Evolutionary conservation across 1,140 invertebrate genomes (phyloP).

Genomic region (Drosophila kurseongensis): DNA sequence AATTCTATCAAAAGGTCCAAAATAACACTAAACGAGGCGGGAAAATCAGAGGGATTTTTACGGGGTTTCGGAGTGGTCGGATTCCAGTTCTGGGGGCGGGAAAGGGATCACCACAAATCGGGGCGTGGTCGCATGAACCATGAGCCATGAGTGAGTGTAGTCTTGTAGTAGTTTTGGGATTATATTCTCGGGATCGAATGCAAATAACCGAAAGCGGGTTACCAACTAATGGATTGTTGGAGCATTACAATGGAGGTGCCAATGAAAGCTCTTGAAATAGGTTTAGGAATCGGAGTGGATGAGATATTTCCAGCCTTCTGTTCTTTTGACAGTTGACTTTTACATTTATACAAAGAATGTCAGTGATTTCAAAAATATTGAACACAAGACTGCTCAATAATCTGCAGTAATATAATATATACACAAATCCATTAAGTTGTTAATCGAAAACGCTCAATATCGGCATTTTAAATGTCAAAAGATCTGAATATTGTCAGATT

Average conservation of each 20-base stretch:
- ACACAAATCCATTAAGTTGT: too few relatives aligned
- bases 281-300: neutral
- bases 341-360: too few relatives aligned
- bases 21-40: slow-evolving; percentile 7
- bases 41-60: neutral
- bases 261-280: neutral
- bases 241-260: slow-evolving; percentile 4
- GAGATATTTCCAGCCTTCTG: too few relatives aligned
- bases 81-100: neutral
- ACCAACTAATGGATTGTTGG: neutral
- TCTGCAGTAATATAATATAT: too few relatives aligned
- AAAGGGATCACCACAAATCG: slow-evolving; percentile 26
- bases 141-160: slow-evolving; percentile 15
- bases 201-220: slow-evolving; percentile 6
- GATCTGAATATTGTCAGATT: too few relatives aligned
- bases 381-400: too few relatives aligned
- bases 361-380: too few relatives aligned
- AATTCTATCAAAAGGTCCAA: slow-evolving; percentile 9
- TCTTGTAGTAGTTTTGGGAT: neutral
- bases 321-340: too few relatives aligned
- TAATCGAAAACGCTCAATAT: too few relatives aligned
- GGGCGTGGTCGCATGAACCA: slow-evolving; percentile 13
- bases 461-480: too few relatives aligned
- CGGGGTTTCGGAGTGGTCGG: neutral
- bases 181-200: neutral